phyloP scores from a whole-genome alignment of 2,888 invertebrate species.

The Mythimna albipuncta region DNA sequence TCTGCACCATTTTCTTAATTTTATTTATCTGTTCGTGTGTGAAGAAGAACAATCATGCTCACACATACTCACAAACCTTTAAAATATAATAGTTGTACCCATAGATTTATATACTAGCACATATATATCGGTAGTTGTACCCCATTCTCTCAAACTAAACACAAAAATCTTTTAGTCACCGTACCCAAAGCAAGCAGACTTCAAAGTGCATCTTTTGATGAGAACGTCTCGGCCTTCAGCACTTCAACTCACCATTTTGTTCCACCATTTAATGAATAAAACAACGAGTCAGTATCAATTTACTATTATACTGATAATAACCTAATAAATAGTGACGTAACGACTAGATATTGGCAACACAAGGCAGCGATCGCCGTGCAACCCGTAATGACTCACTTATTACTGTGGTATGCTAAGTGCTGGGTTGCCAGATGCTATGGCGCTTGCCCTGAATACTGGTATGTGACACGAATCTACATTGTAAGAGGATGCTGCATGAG shows the following conservation, averaged over 20 bases:
- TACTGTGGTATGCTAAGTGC: constrained; percentile 45
- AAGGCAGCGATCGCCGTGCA: constrained; percentile 32
- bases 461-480: constrained; percentile 22
- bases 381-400: constrained; percentile 56
- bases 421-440: constrained; percentile 50
- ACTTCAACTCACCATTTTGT: constrained; percentile 8
- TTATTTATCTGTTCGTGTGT: too few relatives aligned
- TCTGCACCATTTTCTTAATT: background rate
- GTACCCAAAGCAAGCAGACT: background rate
- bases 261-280: constrained; percentile 27
- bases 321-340: constrained; percentile 52
- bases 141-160: background rate
- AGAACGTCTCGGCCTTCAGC: constrained; percentile 10
- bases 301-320: constrained; percentile 35
- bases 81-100: background rate
- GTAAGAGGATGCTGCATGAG: constrained; percentile 1
- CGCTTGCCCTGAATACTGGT: constrained; percentile 17
- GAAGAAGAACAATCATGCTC: too few relatives aligned
- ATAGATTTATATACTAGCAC: too few relatives aligned
- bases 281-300: constrained; percentile 22
- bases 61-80: too few relatives aligned
- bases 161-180: background rate
- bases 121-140: too few relatives aligned
- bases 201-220: background rate
- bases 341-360: constrained; percentile 38